Conservation (phyloP, 1,140 invertebrate species). For the Hypothenemus hampei region DNA sequence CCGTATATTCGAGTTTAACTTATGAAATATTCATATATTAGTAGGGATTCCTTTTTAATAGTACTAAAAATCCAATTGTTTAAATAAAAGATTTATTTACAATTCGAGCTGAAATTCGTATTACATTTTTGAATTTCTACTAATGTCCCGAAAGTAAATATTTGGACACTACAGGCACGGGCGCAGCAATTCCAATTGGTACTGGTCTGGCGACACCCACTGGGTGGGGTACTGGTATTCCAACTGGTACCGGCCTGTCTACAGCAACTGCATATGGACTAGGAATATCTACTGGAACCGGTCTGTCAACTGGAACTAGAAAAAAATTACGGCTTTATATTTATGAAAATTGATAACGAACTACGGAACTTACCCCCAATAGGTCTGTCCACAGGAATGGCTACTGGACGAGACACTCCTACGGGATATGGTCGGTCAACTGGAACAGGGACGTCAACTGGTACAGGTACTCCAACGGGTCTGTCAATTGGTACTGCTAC, state of each 20-base stretch:
- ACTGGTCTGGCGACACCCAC: constrained; percentile 28
- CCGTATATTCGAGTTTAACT: no score
- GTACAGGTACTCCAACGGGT: constrained; percentile 32
- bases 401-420: constrained; percentile 47
- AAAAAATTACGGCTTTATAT: background rate
- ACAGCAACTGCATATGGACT: constrained; percentile 30
- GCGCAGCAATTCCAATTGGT: constrained; percentile 30
- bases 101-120: no score
- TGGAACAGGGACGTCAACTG: constrained; percentile 28
- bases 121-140: no score
- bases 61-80: no score
- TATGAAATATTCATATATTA: no score
- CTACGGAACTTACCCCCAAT: constrained; percentile 27
- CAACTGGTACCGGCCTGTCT: constrained; percentile 34
- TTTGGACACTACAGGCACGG: constrained; percentile 18
- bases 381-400: constrained; percentile 35
- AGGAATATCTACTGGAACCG: constrained; percentile 34
- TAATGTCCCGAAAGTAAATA: background rate
- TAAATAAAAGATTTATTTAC: no score
- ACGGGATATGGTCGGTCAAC: constrained; percentile 32
- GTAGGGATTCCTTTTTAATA: no score
- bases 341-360: background rate
- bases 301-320: constrained; percentile 44
- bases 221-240: constrained; percentile 34
- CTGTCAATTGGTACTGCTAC: constrained; percentile 36